Percentiles rank a stretch among this genome's conserved stretches.
phyloP scores from a whole-genome alignment of 2,113 vertebrate genomes.

The Morone saxatilis region DNA sequence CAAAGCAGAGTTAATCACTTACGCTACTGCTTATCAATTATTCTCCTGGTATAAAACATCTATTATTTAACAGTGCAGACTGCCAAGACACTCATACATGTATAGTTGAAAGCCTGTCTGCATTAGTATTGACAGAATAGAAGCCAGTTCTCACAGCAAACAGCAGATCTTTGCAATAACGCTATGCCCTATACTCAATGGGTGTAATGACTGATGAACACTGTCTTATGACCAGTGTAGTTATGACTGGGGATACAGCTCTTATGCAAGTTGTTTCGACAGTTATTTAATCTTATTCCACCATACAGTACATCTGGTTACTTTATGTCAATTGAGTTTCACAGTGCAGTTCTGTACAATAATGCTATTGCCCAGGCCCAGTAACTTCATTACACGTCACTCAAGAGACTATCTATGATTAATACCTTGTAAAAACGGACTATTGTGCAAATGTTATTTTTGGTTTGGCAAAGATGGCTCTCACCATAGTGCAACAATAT shows the following conservation, averaged over 20 bases:
- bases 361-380: constrained; percentile 35
- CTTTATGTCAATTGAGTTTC: constrained; percentile 69
- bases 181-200: background rate
- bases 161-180: constrained; percentile 18
- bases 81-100: constrained; percentile 25
- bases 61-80: constrained; percentile 49
- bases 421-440: constrained; percentile 40
- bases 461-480: constrained; percentile 23
- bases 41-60: constrained; percentile 45
- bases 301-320: constrained; percentile 34
- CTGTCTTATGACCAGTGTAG: constrained; percentile 30
- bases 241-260: constrained; percentile 19
- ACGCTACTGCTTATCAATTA: constrained; percentile 17
- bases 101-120: constrained; percentile 47
- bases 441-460: constrained; percentile 53
- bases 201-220: constrained; percentile 31
- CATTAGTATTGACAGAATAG: constrained; percentile 31
- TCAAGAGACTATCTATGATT: constrained; percentile 44
- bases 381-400: constrained; percentile 66
- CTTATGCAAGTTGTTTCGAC: constrained; percentile 36
- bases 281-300: constrained; percentile 60
- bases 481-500: background rate
- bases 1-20: constrained; percentile 13
- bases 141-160: constrained; percentile 26
- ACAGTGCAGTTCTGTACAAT: constrained; percentile 43